phyloP scores from a whole-genome alignment of 1,140 invertebrate genomes.

The Drosophila ambigua region DNA sequence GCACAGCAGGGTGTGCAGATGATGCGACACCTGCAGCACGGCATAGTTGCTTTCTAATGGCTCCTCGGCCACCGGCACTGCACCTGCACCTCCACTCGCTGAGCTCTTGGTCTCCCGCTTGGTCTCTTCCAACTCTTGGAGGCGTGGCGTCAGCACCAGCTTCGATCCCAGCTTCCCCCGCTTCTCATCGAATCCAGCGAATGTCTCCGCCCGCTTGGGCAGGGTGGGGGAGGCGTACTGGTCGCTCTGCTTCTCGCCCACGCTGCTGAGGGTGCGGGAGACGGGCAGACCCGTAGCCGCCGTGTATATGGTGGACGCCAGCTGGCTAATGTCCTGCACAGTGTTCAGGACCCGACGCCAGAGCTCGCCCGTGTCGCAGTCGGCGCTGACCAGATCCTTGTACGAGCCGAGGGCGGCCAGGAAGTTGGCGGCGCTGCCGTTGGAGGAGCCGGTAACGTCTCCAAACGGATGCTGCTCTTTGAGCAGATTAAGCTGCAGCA shows the following conservation, averaged over 20 bases:
- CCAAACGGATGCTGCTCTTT: conserved; percentile 84
- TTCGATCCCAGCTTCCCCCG: conserved; percentile 72
- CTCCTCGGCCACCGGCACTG: conserved; percentile 44
- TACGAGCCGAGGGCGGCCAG: conserved; percentile 84
- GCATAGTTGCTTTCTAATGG: conserved; percentile 87
- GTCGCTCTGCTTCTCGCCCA: conserved; percentile 94
- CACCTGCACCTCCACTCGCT: background rate
- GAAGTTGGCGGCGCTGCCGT: conserved; percentile 73
- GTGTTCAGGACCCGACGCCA: conserved; percentile 89
- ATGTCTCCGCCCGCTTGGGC: conserved; percentile 96
- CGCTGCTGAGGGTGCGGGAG: conserved; percentile 95
- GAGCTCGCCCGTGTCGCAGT: conserved; percentile 87
- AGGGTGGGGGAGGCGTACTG: conserved; percentile 92
- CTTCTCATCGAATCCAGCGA: conserved; percentile 94
- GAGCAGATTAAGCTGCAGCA: conserved; percentile 91
- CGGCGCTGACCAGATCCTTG: conserved; percentile 86
- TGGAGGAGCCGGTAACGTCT: conserved; percentile 24
- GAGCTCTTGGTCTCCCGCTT: conserved; percentile 54
- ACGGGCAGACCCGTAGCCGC: conserved; percentile 88
- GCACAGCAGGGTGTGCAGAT: conserved; percentile 92
- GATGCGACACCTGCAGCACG: conserved; percentile 90
- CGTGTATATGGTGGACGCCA: conserved; percentile 89
- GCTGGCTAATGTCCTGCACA: conserved; percentile 87
- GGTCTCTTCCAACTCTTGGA: conserved; percentile 73
- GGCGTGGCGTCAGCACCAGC: conserved; percentile 63